Evolutionary conservation across 30 jellyfish, hydroid and myxozoan species (phyloP).

Genomic region (Euphysa ruthae): DNA sequence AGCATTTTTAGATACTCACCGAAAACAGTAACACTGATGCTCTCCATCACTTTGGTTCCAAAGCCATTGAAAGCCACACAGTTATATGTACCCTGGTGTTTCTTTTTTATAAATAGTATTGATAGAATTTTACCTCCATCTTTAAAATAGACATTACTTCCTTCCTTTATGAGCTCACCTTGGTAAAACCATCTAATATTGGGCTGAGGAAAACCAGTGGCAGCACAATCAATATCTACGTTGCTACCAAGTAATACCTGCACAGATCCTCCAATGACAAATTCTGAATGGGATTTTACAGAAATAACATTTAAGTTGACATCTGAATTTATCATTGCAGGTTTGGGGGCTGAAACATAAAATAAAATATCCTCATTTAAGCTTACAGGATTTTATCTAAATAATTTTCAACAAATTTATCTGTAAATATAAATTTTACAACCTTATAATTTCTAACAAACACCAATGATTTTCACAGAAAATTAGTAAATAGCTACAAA

Average conservation of each 20-base stretch:
- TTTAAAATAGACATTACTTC: slow-evolving; percentile 23
- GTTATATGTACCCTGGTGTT: slow-evolving; percentile 36
- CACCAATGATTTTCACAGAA: too few species aligned
- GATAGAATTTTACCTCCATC: slow-evolving; percentile 37
- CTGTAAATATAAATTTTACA: too few species aligned
- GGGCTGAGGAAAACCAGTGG: slow-evolving; percentile 66
- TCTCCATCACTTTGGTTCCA: neutral
- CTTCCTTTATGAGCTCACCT: slow-evolving; percentile 31
- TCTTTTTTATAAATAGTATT: slow-evolving; percentile 36
- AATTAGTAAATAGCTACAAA: too few species aligned
- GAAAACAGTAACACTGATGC: neutral
- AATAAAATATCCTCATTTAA: too few species aligned
- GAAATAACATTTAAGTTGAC: slow-evolving; percentile 23
- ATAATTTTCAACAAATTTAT: too few species aligned
- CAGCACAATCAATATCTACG: slow-evolving; percentile 53
- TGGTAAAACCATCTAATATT: slow-evolving; percentile 44
- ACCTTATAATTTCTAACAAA: too few species aligned
- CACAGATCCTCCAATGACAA: slow-evolving; percentile 54
- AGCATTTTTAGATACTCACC: neutral
- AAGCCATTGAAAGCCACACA: slow-evolving; percentile 63
- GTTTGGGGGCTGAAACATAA: slow-evolving; percentile 48
- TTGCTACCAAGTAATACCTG: slow-evolving; percentile 45
- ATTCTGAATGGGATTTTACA: slow-evolving; percentile 30
- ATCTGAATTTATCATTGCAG: slow-evolving; percentile 19
- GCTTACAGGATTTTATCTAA: too few species aligned